Evolutionary conservation across 53 echinoderm and acorn worm species (phyloP).

Genomic region (Zoroaster sp.): DNA sequence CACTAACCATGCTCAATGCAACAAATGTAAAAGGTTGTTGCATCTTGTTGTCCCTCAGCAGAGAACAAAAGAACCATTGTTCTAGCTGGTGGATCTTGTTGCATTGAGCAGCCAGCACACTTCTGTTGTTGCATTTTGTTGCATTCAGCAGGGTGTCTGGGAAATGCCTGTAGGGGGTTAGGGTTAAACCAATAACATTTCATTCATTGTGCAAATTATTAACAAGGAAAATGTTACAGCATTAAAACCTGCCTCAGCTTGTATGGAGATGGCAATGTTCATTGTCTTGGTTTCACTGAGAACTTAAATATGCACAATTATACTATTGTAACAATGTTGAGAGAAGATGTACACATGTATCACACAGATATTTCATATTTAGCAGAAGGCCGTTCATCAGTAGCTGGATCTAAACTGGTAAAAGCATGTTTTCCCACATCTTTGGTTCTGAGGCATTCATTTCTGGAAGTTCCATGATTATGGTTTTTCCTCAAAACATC

Average conservation of each 20-base stretch:
- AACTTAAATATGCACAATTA: neutral
- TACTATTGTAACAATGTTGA: neutral
- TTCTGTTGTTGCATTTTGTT: no score
- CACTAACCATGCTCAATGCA: no score
- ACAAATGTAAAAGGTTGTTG: no score
- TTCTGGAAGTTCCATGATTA: neutral
- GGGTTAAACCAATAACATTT: neutral
- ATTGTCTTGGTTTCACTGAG: neutral
- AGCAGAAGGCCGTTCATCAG: neutral
- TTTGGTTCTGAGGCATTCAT: neutral
- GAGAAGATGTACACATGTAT: neutral
- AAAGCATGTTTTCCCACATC: neutral
- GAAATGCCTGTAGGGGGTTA: no score
- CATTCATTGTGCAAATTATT: neutral
- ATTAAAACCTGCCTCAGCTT: neutral
- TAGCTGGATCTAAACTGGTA: neutral
- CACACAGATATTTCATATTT: conserved; percentile 44
- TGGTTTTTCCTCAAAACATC: conserved; percentile 48
- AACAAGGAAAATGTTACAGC: neutral
- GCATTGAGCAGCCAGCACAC: no score
- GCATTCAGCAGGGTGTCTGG: no score
- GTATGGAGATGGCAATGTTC: neutral
- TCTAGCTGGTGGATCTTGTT: no score
- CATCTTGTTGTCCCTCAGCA: no score
- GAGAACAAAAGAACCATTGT: no score